Evolutionary conservation across 2,113 vertebrate genomes (phyloP).

Genomic region (Rhizomys pruinosus): DNA sequence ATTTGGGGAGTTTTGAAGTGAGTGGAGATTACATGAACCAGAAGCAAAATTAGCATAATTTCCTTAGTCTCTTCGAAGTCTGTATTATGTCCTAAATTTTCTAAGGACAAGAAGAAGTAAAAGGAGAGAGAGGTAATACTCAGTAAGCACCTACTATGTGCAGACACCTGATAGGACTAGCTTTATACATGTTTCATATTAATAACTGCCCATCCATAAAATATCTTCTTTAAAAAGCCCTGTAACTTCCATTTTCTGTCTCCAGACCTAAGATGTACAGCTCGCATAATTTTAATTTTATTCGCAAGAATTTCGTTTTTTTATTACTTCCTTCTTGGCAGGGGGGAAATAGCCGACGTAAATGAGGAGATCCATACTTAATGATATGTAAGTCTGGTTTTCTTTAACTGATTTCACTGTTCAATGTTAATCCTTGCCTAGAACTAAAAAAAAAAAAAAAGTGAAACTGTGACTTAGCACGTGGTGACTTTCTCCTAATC

Average conservation of each 20-base stretch:
- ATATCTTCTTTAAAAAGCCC: conserved; percentile 39
- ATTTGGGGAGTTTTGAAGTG: conserved; percentile 61
- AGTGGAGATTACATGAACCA: conserved; percentile 72
- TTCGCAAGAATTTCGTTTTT: conserved; percentile 69
- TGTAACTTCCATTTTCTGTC: background rate
- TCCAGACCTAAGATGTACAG: conserved; percentile 21
- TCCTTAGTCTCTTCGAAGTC: conserved; percentile 55
- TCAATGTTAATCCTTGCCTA: conserved; percentile 36
- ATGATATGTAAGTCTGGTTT: conserved; percentile 42
- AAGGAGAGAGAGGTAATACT: background rate
- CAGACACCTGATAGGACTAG: background rate
- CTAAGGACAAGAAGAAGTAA: conserved; percentile 19
- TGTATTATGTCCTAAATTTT: conserved; percentile 62
- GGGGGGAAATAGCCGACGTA: conserved; percentile 31
- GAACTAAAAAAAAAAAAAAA: too few species aligned
- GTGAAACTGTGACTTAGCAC: conserved; percentile 7
- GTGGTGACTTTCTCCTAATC: background rate
- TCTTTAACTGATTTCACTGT: conserved; percentile 42
- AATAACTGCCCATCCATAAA: conserved; percentile 47
- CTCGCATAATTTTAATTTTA: conserved; percentile 62
- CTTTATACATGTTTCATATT: conserved; percentile 51
- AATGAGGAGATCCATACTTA: conserved; percentile 40
- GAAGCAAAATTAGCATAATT: conserved; percentile 70
- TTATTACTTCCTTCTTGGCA: conserved; percentile 61
- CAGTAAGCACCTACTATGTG: conserved; percentile 46